Base-by-base conservation (phyloP, 2,113 vertebrate genomes). In the Pelecanus crispus region DNA sequence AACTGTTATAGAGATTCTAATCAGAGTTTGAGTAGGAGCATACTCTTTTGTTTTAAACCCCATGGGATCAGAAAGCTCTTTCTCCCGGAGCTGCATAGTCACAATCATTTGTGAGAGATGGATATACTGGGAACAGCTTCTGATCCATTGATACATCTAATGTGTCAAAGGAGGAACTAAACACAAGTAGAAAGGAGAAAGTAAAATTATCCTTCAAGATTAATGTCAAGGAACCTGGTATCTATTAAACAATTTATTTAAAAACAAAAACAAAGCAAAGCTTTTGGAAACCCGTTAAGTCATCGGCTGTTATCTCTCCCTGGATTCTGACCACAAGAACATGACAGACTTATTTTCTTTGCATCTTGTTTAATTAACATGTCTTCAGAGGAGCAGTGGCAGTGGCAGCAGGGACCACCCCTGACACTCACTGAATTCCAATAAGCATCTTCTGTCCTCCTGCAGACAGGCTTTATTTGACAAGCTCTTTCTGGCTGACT, bases 401-500 rank as follows among this genome's bases (percentile, higher is more conserved):
- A 81, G 63, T 19, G 79, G 50, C 83, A 87, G 83, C 62, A 92
- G 52, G 12, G 42, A 66, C 42, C 62, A 77, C 42, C 38, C n/a
- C 70, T 66, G 84, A 95, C 52, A 89, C 36, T 70, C 45, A 45
- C 53, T 77, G 84, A 68, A 94, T 85, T 91, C 70, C 89, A 94
- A 58, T 55, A 68, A 77, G 53, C 74, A 66, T 82, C 55, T 73
- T 85, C 70, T 73, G 71, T 70, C 58, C 80, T 87, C 38, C 50
- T 75, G 78, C 81, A 90, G 73, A 73, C 81, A 91, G 87, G 70
- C n/a, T 94, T 81, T 91, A 75, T 79, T 81, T 92, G 91, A 95
- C 84, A 91, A 91, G 62, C 59, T 71, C 62, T 81, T 92, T 74
- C 71, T 40, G 49, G 78, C 70, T 95, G 86, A 92, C 81, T 91